A percentile compares a stretch with the other conserved stretches of the same genome.
Conservation (phyloP, 92 coral and sea anemone genomes). For the Phenganax stokvisi region DNA sequence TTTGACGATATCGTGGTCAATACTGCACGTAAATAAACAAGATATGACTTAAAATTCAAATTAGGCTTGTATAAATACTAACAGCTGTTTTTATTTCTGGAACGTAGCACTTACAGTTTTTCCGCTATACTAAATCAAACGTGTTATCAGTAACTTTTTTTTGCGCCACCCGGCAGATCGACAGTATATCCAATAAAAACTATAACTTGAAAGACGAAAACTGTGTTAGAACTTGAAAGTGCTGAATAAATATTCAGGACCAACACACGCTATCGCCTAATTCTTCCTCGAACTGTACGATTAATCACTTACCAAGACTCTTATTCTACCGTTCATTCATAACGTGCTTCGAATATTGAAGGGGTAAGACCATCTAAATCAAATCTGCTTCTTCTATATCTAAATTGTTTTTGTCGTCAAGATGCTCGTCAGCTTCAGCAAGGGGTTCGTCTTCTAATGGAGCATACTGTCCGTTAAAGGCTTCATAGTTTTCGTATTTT, state of each 20-base stretch:
- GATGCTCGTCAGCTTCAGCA: slow-evolving; percentile 2
- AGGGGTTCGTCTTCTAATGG: slow-evolving; percentile 39
- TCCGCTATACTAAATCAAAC: no score
- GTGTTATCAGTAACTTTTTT: no score
- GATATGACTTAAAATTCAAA: no score
- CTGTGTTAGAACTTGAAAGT: background rate
- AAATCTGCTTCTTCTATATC: background rate
- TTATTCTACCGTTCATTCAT: slow-evolving; percentile 13
- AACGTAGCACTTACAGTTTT: no score
- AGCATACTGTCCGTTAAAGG: background rate
- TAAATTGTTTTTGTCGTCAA: background rate
- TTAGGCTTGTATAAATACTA: no score
- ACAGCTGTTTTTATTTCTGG: no score
- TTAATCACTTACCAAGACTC: slow-evolving; percentile 30
- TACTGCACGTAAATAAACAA: no score
- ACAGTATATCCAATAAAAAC: background rate
- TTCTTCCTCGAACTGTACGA: background rate
- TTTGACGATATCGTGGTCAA: no score
- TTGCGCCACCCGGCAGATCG: background rate
- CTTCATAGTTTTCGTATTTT: slow-evolving; percentile 15
- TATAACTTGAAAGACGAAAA: no score
- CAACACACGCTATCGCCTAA: background rate
- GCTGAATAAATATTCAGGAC: background rate
- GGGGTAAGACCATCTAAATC: slow-evolving; percentile 45
- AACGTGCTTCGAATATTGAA: slow-evolving; percentile 36